Base-by-base conservation (phyloP, 2,797 vertebrate genomes). In the Cetoscarus ocellatus region DNA sequence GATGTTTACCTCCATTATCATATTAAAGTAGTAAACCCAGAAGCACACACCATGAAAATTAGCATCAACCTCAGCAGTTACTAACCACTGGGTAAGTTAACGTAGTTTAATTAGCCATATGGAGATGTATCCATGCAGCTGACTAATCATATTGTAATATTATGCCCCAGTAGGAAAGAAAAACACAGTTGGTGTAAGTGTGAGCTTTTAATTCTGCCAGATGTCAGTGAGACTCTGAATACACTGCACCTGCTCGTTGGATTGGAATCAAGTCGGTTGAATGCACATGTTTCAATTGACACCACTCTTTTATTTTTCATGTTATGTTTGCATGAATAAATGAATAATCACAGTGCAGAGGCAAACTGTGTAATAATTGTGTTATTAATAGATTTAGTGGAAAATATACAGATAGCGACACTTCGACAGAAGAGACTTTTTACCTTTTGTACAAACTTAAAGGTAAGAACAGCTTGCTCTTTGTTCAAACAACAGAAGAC, bases 281-380 rank as follows among this genome's bases (percentile, higher is more conserved):
- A 67, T 59, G 58, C 43, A 39, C 59, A 8, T 18, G 54, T 61
- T 79, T 47, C 68, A 75, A 83, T 50, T 35, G 63, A 65, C 44
- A 71, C 61, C 60, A 50, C 58, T 59, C 42, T 27, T 34, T 67
- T 70, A 44, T 53, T 75, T 67, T n/a, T 40, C n/a, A 42, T 67
- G 43, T 70, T 73, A 59, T 73, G 51, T 61, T 58, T 77, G 73
- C 63, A 61, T 78, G 45, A 81, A 81, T 36, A 44, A 27, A 40
- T 52, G 52, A 68, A 53, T 47, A 27, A 39, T 50, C 40, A 15
- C 18, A 35, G 27, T 11, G 17, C 55, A 7, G 9, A 11, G 8
- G 39, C 43, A 76, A 60, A 66, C 44, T 39, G 13, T 34, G 10
- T 63, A 27, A 77, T 77, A 65, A 64, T 69, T n/a, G 18, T 10